These are phyloP conservation scores for Euthynnus affinis DNA, from an alignment of 2,797 vertebrate genomes.

Conservation along the genomic window DNA sequence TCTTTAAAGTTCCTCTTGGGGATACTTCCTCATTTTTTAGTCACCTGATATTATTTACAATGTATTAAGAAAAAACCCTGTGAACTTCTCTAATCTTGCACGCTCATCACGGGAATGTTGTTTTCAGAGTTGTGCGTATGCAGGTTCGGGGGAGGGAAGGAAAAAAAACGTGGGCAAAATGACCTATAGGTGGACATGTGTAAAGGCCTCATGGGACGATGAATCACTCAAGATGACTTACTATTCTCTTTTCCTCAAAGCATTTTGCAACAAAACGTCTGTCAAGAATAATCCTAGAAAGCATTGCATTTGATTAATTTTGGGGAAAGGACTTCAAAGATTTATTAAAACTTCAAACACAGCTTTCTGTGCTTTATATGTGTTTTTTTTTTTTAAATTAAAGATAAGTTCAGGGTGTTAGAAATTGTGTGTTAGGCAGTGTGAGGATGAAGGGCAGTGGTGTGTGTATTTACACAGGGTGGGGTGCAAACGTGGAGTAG, in stretches of 20 bases:
- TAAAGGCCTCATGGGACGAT: slow-evolving; percentile 55
- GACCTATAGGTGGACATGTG: slow-evolving; percentile 18
- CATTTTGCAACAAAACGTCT: neutral
- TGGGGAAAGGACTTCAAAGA: slow-evolving; percentile 8
- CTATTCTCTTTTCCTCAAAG: neutral
- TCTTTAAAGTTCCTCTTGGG: slow-evolving; percentile 61
- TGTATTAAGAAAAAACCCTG: slow-evolving; percentile 37
- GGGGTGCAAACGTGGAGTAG: slow-evolving; percentile 37
- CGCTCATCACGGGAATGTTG: slow-evolving; percentile 66
- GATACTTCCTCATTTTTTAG: slow-evolving; percentile 70
- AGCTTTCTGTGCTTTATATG: slow-evolving; percentile 2
- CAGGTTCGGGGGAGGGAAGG: neutral
- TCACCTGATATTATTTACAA: slow-evolving; percentile 83
- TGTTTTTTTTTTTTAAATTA: slow-evolving; percentile 27
- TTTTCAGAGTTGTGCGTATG: slow-evolving; percentile 35
- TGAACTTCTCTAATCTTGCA: slow-evolving; percentile 77
- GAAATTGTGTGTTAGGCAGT: neutral
- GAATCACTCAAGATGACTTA: slow-evolving; percentile 64
- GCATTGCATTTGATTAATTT: slow-evolving; percentile 7
- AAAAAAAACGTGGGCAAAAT: slow-evolving; percentile 17
- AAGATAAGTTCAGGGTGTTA: slow-evolving; percentile 11
- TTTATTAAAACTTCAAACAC: slow-evolving; percentile 6
- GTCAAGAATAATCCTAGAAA: slow-evolving; percentile 17
- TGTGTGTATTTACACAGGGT: slow-evolving; percentile 18
- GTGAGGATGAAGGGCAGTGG: neutral